phyloP scores from a whole-genome alignment of 2,888 invertebrate species.

The Sminthurides aquaticus region DNA sequence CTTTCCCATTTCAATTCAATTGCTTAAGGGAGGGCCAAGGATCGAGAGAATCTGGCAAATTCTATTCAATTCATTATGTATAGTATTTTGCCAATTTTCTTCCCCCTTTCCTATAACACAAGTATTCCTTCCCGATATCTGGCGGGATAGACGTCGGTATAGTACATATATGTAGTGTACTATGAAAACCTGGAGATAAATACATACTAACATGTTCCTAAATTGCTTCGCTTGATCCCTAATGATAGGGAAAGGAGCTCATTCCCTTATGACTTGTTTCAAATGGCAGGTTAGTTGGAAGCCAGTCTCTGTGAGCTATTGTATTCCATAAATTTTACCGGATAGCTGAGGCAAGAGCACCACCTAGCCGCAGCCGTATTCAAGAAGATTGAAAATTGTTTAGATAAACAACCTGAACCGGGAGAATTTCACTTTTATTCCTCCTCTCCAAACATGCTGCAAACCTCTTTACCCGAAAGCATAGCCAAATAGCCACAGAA shows the following conservation, averaged over 20 bases:
- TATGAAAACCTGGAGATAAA: neutral
- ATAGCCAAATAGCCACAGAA: too few relatives aligned
- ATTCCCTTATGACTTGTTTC: too few relatives aligned
- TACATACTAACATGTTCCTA: neutral
- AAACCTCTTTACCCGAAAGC: too few relatives aligned
- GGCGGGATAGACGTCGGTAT: neutral
- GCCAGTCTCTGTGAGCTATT: too few relatives aligned
- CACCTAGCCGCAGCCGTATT: too few relatives aligned
- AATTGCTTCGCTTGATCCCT: neutral
- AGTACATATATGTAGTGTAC: neutral
- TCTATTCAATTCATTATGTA: neutral
- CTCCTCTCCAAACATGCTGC: too few relatives aligned
- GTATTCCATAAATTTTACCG: too few relatives aligned
- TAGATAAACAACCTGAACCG: too few relatives aligned
- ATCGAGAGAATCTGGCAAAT: neutral
- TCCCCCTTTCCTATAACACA: neutral
- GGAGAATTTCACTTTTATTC: too few relatives aligned
- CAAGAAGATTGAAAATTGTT: too few relatives aligned
- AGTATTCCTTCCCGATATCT: neutral
- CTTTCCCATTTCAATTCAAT: neutral
- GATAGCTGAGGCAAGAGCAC: too few relatives aligned
- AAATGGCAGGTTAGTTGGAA: too few relatives aligned
- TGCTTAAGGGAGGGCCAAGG: neutral
- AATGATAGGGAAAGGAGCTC: neutral
- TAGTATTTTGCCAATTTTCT: neutral